Evolutionary conservation across 1,140 invertebrate genomes (phyloP), one percentile per base, ranked within the genome.

Genomic region (Brachionus sp.): DNA sequence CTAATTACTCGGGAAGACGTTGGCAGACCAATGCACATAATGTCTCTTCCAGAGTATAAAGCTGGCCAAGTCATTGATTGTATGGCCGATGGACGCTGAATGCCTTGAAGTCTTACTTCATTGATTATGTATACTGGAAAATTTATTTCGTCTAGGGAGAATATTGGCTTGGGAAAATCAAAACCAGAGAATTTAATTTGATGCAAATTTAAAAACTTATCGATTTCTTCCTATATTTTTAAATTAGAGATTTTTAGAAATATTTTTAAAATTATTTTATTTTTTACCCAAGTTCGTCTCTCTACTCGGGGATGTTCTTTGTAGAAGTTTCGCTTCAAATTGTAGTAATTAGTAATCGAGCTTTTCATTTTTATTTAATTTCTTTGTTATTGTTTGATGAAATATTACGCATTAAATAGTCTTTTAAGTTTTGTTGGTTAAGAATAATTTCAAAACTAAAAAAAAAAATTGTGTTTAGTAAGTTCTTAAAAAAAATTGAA

Each of bases 101-200:
- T 62, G 10, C 77, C 77, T n/a, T 80, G 77, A 9, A 80, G 50
- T 19, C 50, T 37, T 25, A 80, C 39, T 66, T 80, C 77, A 80
- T 80, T 62, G 7, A 19, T 62, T 9, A 80, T 80, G 37, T 80
- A 80, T 0, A 57, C 50, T 0, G 77, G 77, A 62, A 80, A 80
- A 19, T 80, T 80, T 7, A 80, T 80, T 19, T 80, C 77, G 10
- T 80, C 77, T 9, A 80, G 29, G 7, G 77, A 53, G 19, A 80
- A 80, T 62, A 80, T 80, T 23, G 77, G 77, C 50, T 80, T 80
- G 4, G 77, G 53, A 80, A 33, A 80, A 25, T 80, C 77, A 16
- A 80, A 80, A 16, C 77, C 77, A 1, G 77, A 80, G 25, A 80
- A 80, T 29, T 80, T 80, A 42, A 80, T 80, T 42, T 80, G 77